A percentile compares a stretch with the other conserved stretches of the same genome.
These are phyloP conservation scores for Acrocyrtus sp. DNA, from an alignment of 2,888 invertebrate species.

Conservation along the genomic window DNA sequence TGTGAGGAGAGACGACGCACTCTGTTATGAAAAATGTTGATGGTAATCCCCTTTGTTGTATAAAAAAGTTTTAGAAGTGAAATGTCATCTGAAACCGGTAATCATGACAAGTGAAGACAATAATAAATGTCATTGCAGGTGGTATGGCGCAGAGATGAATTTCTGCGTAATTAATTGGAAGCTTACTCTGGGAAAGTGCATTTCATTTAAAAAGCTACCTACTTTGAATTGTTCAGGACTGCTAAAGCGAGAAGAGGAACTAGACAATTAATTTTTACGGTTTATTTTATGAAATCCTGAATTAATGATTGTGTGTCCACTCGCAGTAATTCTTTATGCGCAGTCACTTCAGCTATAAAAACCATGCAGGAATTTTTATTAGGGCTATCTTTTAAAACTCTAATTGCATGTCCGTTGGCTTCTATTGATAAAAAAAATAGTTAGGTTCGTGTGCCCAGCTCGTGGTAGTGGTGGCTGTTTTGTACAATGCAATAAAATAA, in stretches of 20 bases:
- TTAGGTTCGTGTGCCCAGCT: not conserved
- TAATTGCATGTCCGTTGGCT: not conserved
- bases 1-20: too few relatives aligned
- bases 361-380: not conserved
- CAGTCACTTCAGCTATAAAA: not conserved
- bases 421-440: not conserved
- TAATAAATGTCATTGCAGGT: not conserved
- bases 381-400: not conserved
- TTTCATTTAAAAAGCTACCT: not conserved
- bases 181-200: not conserved
- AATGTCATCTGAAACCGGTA: constrained; percentile 21
- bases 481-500: too few relatives aligned
- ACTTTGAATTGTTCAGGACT: not conserved
- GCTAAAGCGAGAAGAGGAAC: not conserved
- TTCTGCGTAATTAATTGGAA: not conserved
- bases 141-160: not conserved
- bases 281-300: not conserved
- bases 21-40: not conserved
- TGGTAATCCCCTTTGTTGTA: too few relatives aligned
- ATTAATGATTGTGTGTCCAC: constrained; percentile 4
- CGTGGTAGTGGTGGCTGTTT: not conserved
- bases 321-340: not conserved
- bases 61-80: not conserved
- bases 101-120: constrained; percentile 13
- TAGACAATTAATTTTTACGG: not conserved